Percentiles rank a stretch among this genome's conserved stretches.
phyloP scores from a whole-genome alignment of 2,888 invertebrate species.

The Tiphia femorata region DNA sequence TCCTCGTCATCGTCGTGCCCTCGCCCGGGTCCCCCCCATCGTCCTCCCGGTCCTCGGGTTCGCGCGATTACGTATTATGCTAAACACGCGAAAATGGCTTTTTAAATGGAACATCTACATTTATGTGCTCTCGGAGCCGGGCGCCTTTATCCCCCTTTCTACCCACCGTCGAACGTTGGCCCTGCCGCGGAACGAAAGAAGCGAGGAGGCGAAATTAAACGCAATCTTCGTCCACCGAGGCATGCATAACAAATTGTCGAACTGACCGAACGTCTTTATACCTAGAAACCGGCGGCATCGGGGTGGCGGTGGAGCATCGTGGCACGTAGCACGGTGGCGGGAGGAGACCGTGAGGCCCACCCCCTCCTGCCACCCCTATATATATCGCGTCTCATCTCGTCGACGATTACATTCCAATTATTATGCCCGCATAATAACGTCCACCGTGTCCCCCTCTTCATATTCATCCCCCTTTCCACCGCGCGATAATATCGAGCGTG shows the following conservation, averaged over 20 bases:
- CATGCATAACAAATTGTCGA: slow-evolving; percentile 60
- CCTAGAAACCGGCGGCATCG: slow-evolving; percentile 31
- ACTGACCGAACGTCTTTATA: slow-evolving; percentile 55
- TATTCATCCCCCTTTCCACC: neutral
- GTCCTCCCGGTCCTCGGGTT: slow-evolving; percentile 16
- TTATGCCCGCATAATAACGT: slow-evolving; percentile 55
- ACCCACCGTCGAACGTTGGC: neutral
- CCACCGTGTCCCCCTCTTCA: slow-evolving; percentile 3
- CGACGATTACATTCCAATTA: slow-evolving; percentile 61
- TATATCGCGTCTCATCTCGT: slow-evolving; percentile 49
- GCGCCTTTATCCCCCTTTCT: neutral
- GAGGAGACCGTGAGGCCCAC: too few species aligned
- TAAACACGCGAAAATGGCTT: slow-evolving; percentile 65
- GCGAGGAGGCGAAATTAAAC: slow-evolving; percentile 51
- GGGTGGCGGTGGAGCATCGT: slow-evolving; percentile 38
- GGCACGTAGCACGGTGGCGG: slow-evolving; percentile 38
- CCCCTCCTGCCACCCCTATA: too few species aligned
- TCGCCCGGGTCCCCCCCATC: neutral
- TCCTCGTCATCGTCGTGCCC: neutral
- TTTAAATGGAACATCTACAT: slow-evolving; percentile 67
- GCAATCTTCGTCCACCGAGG: slow-evolving; percentile 53
- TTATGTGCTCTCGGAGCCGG: slow-evolving; percentile 50
- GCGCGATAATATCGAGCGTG: too few species aligned
- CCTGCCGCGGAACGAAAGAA: slow-evolving; percentile 22
- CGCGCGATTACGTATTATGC: slow-evolving; percentile 61